A percentile compares a stretch with the other conserved stretches of the same genome.
phyloP scores from a whole-genome alignment of 2,888 invertebrate species.

The Diaperis boleti region DNA sequence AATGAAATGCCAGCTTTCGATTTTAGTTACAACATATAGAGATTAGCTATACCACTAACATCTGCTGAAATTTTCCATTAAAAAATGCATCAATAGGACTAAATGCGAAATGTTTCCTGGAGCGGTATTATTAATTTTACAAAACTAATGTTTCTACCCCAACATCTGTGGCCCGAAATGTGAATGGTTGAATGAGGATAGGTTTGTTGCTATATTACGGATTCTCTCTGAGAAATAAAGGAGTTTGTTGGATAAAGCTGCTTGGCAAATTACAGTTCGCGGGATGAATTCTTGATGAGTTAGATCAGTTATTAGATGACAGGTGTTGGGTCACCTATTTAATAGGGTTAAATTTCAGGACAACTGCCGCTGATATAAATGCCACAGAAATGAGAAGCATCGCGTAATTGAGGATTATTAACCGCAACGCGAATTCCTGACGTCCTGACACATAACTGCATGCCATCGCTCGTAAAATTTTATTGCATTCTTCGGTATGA shows the following conservation, averaged over 20 bases:
- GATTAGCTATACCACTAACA: background rate
- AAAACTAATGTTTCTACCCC: slow-evolving; percentile 44
- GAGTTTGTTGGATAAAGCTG: slow-evolving; percentile 54
- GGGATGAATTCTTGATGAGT: slow-evolving; percentile 63
- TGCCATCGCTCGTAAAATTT: background rate
- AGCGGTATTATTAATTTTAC: slow-evolving; percentile 50
- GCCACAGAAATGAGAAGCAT: slow-evolving; percentile 4
- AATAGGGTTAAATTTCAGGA: slow-evolving; percentile 31
- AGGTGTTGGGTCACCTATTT: slow-evolving; percentile 51
- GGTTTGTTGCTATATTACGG: slow-evolving; percentile 9
- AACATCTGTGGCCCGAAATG: slow-evolving; percentile 47
- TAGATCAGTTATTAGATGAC: slow-evolving; percentile 61
- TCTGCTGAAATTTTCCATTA: background rate
- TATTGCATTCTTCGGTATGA: background rate
- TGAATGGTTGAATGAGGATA: slow-evolving; percentile 18
- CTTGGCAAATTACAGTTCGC: slow-evolving; percentile 63
- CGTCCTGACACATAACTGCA: background rate
- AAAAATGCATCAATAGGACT: slow-evolving; percentile 35
- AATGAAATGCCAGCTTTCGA: no score
- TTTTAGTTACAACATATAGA: no score
- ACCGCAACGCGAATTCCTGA: background rate
- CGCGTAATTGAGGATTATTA: background rate
- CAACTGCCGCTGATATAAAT: background rate
- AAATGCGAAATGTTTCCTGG: slow-evolving; percentile 47
- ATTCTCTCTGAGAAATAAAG: slow-evolving; percentile 42